phyloP scores from a whole-genome alignment of 2,797 vertebrate species.

The Gallirallus australis region DNA sequence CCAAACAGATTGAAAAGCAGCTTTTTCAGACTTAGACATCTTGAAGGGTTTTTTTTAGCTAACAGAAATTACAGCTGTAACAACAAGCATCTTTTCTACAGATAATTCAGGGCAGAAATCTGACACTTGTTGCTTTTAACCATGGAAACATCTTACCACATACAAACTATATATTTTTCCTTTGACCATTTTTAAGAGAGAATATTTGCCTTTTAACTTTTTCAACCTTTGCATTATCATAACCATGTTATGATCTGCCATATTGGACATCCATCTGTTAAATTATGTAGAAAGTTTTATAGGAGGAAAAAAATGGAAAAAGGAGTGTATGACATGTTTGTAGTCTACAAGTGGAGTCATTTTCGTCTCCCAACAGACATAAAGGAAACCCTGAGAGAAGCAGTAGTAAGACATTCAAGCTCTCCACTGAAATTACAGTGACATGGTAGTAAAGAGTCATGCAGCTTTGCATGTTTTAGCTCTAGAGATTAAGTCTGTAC shows the following conservation, averaged over 20 bases:
- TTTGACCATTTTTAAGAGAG: neutral
- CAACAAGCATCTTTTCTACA: neutral
- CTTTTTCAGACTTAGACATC: neutral
- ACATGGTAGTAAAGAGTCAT: neutral
- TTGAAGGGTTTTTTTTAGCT: neutral
- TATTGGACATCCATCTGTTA: neutral
- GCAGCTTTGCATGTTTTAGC: neutral
- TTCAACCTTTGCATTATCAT: neutral
- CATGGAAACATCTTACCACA: neutral
- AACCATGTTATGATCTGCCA: neutral
- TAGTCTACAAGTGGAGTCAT: neutral
- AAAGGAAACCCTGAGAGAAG: neutral
- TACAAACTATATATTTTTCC: neutral
- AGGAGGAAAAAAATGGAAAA: neutral
- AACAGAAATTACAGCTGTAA: neutral
- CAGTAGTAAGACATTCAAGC: neutral
- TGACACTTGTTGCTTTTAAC: neutral
- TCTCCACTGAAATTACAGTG: neutral
- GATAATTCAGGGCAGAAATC: neutral
- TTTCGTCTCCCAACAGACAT: neutral
- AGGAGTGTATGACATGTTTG: neutral
- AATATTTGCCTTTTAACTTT: neutral
- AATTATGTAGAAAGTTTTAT: neutral
- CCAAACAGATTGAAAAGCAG: neutral
- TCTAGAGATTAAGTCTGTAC: neutral